Base-by-base conservation (phyloP, 2,797 vertebrate species). In the Manis pentadactyla region DNA sequence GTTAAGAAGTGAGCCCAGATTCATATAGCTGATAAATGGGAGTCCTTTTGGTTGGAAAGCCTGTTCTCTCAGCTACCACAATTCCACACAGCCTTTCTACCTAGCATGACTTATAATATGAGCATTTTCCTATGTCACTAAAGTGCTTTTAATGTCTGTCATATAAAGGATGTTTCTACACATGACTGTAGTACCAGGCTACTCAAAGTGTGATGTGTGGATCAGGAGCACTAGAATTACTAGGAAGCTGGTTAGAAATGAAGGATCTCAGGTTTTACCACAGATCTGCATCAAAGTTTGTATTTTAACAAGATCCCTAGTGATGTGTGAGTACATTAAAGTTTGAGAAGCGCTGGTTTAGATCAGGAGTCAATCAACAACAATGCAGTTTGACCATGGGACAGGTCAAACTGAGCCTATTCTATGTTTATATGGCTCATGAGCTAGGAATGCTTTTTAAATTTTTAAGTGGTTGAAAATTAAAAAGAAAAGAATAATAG, bases 361-460 rank as follows among this genome's bases (percentile, higher is more conserved):
- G n/a, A 46, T 81, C 46, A 87, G 42, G 9, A 49, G 15, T 49
- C 61, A 13, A 29, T 12, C 23, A 51, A 90, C 18, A n/a, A 11
- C 2, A 90, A 25, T 9, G 53, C 46, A 46, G 46, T 11, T 46
- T 46, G 46, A 46, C 46, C 46, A 46, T 46, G 46, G 46, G 46
- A 42, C 2, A 11, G 25, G 46, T 46, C 51, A 82, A 78, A 85
- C 27, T 37, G n/a, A 89, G 34, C 25, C 61, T 42, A 8, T n/a
- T 17, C 49, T 23, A 11, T 83, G 14, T 49, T 85, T 39, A 4
- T 51, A 74, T 9, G 23, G 31, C n/a, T 37, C 66, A 23, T 13
- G 9, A 87, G 18, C 66, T 87, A 66, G 93, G 51, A 74, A 75
- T 71, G 49, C 7, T 11, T 94, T 94, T 97, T 81, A 82, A 21